These are phyloP conservation scores for Lathamus discolor DNA, from an alignment of 2,113 vertebrate genomes.

Conservation along the genomic window DNA sequence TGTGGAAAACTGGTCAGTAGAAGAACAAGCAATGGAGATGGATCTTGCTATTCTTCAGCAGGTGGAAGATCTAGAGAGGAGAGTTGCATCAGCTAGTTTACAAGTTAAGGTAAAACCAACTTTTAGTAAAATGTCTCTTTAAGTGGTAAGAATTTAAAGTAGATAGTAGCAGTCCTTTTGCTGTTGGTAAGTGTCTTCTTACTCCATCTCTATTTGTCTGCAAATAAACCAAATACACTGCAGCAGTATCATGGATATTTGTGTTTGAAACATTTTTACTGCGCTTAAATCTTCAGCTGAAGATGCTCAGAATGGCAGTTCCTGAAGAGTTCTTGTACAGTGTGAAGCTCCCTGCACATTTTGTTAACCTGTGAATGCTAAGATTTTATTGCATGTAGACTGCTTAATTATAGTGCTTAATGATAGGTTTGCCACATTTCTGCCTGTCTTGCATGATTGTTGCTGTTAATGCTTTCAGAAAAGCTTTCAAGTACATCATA, in stretches of 20 bases:
- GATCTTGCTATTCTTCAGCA: constrained; percentile 89
- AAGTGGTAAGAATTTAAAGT: constrained; percentile 18
- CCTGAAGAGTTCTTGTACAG: neutral
- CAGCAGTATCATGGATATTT: neutral
- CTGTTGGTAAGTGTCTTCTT: constrained; percentile 36
- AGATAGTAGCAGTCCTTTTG: neutral
- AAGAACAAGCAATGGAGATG: constrained; percentile 92
- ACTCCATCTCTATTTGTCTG: neutral
- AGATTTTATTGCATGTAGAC: neutral
- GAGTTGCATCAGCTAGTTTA: constrained; percentile 88
- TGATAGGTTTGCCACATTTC: neutral
- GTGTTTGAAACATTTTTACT: neutral
- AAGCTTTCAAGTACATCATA: neutral
- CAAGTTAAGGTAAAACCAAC: constrained; percentile 88
- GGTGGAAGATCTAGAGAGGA: constrained; percentile 91
- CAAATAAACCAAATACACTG: neutral
- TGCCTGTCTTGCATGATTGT: neutral
- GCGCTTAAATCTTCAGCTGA: neutral
- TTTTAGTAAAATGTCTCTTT: constrained; percentile 60
- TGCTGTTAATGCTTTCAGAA: neutral
- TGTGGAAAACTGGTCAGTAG: constrained; percentile 90
- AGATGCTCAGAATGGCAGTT: neutral
- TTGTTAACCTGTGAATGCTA: neutral
- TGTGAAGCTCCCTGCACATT: neutral
- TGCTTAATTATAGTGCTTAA: neutral